Base-by-base conservation (phyloP, 2,113 vertebrate genomes). In the Pionites leucogaster region DNA sequence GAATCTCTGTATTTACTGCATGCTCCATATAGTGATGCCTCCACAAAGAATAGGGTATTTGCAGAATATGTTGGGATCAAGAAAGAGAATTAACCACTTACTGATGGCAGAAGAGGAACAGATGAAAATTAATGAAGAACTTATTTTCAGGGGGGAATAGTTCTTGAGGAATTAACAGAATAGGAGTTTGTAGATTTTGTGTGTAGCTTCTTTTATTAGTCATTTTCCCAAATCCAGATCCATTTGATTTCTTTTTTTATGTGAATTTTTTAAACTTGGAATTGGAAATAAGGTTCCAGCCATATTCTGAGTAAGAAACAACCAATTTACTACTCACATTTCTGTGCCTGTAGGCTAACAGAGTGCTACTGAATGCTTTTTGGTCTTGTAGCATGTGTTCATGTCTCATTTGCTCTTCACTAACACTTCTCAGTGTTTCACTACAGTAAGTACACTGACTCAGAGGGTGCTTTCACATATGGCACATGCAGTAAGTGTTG, bases 11-110 rank as follows among this genome's bases (percentile, higher is more conserved):
- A 31, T 53, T 81, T 81, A 62, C 2, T 8, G 4, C 14, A 16
- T 80, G 22, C 3, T 74, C n/a, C 46, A 18, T 50, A 50, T 0
- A 5, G 1, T 17, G 33, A 50, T n/a, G 4, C 4, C 9, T 71
- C 42, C 6, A 14, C 6, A 33, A 50, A 68, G 27, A 68, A 5
- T 17, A 42, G 17, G 3, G 12, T 72, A n/a, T 60, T 87, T 69
- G 47, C 23, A 76, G 57, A 42, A 69, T 47, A 12, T 47, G 12
- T 4, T 7, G 1, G 18, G 13, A 31, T 60, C n/a, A 79, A 49
- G 9, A 47, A 60, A 74, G 10, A 42, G 28, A 65, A 70, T 78
- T 90, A 78, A n/a, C 4, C 13, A 27, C 3, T 70, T 77, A 23
- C 0, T 57, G 4, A 11, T 82, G 46, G 6, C 24, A 75, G 22